These are phyloP conservation scores for Pristionchus entomophagus DNA, from an alignment of 2,888 invertebrate species.

Conservation along the genomic window DNA sequence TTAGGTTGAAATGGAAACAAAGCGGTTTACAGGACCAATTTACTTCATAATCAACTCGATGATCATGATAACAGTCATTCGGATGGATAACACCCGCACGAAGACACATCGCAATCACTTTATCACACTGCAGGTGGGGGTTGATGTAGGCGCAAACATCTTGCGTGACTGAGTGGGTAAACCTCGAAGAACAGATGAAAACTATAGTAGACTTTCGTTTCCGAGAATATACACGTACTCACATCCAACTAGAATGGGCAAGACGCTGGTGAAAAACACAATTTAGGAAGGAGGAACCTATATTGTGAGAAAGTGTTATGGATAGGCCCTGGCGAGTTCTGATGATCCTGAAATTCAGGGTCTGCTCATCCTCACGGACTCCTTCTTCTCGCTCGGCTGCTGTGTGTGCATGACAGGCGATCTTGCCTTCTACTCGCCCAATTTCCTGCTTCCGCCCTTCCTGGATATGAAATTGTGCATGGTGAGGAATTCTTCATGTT, in stretches of 20 bases:
- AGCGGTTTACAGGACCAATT: background rate
- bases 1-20: no score
- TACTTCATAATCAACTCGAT: constrained; percentile 11
- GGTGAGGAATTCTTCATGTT: background rate
- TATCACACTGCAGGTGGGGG: constrained; percentile 5
- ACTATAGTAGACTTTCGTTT: no score
- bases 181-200: no score
- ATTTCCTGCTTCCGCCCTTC: constrained; percentile 5
- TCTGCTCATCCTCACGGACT: background rate
- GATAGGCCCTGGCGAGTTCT: no score
- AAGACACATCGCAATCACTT: constrained; percentile 19
- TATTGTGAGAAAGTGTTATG: no score
- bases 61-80: background rate
- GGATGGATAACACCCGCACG: background rate
- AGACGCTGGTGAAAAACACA: no score
- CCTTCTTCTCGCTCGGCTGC: constrained; percentile 4
- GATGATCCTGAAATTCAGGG: no score
- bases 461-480: constrained; percentile 10
- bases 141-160: no score
- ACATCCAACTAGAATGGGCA: no score
- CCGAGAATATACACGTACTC: no score
- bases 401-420: constrained; percentile 16
- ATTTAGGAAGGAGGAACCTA: no score
- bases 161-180: no score
- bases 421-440: constrained; percentile 16